Base-by-base conservation (phyloP, 2,888 invertebrate genomes). In the Synanthedon tipuliformis region DNA sequence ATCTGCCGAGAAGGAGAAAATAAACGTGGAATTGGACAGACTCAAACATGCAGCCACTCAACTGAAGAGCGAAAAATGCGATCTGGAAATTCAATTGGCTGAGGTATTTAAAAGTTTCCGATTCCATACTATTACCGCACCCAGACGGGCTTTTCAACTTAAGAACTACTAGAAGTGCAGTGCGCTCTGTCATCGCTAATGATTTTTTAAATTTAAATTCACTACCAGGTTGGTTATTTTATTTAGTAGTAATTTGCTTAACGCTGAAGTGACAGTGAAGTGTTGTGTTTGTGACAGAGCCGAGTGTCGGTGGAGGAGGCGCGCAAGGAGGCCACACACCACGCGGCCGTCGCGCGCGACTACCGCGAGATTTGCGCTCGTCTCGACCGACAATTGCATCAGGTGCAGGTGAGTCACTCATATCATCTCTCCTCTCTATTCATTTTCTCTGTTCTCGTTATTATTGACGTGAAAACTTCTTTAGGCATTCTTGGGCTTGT, bases 341-440 rank as follows among this genome's bases (percentile, higher is more conserved):
- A 94, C 73, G 89, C 90, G 49, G 92, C 92, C 15, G 96, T 98
- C 49, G 95, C 97, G 61, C 89, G 93, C 51, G 98, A 98, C 68
- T 98, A 98, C 71, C 96, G 98, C 77, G 92, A 95, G 82, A 92
- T 98, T 51, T 95, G 96, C 76, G 94, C 95, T 64, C 89, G 97
- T 2, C 89, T 97, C 53, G 97, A 97, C 77, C 90, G 90, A 57
- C 94, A 96, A 71, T 89, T 94, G 62, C 91, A 93, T 57, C 68
- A 67, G n/a, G 59, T 86, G 60, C 81, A 83, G 76, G 81, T 76
- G n/a, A 45, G 23, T 7, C 18, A 5, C 13, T 13, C 45, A 8
- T 34, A 2, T 34, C 2, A 3, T 34, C 34, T 34, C 34, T 34
- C 3, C 34, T 34, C 34, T 10, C 10, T 34, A 23, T 5, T 34